Percentiles rank a stretch among this genome's conserved stretches.
phyloP scores from a whole-genome alignment of 2,113 vertebrate species.

The Penelope pileata region DNA sequence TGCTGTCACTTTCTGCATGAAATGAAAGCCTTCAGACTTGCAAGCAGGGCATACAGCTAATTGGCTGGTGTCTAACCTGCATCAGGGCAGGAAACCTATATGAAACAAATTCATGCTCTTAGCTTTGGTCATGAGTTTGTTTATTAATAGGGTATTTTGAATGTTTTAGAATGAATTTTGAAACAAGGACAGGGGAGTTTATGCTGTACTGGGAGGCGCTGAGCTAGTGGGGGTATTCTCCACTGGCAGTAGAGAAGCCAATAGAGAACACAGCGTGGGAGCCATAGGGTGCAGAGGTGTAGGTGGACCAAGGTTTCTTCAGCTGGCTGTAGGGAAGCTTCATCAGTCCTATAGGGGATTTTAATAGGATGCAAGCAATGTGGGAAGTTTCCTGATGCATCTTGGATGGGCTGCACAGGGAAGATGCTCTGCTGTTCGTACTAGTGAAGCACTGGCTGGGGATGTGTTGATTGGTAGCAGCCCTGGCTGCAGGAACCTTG shows the following conservation, averaged over 20 bases:
- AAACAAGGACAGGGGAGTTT: rapidly evolving
- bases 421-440: neutral
- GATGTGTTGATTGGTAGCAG: neutral
- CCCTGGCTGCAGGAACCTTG: neutral
- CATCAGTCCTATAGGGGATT: neutral
- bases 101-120: neutral
- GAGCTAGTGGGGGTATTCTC: neutral
- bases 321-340: neutral
- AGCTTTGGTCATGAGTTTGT: neutral
- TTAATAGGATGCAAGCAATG: rapidly evolving
- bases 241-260: neutral
- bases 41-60: rapidly evolving
- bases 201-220: rapidly evolving
- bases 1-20: neutral
- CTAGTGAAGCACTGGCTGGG: neutral
- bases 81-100: neutral
- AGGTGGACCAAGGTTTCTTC: too few species aligned
- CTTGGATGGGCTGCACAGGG: neutral
- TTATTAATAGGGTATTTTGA: rapidly evolving
- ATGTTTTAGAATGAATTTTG: neutral
- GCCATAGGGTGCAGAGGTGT: rapidly evolving
- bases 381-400: rapidly evolving
- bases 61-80: neutral
- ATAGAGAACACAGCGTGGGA: neutral
- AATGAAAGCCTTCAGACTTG: neutral